Base-by-base conservation (phyloP, 2,797 vertebrate genomes). In the Pelobates cultripes region DNA sequence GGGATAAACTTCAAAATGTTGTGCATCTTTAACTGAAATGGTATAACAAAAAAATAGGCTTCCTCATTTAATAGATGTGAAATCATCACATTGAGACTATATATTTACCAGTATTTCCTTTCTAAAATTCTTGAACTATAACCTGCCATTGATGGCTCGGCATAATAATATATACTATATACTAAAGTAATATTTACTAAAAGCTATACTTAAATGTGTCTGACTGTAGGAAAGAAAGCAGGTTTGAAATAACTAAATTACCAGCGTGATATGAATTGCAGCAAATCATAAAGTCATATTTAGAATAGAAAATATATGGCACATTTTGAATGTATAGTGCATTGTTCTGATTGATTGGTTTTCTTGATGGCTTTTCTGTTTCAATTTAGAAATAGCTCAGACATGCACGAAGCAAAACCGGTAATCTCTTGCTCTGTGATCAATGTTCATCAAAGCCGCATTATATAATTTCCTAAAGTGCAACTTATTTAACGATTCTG, bases 261-360 rank as follows among this genome's bases (percentile, higher is more conserved):
- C 55, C 55, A 57, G 13, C 55, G 13, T 15, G 14, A 57, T 12
- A 12, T 12, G 55, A 40, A 7, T 14, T 64, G 61, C 6, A 64
- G 61, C n/a, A 28, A 28, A 14, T 28, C 17, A 64, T 64, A 40
- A 5, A 40, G 5, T 14, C 14, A 14, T 64, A 15, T 28, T 64
- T 64, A 64, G 17, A 64, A 64, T 17, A 10, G 28, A 64, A 64
- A 2, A 40, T n/a, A 28, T 64, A 28, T n/a, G 28, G 61, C 61
- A 7, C 6, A 1, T 64, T 64, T 40, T 40, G 57, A 7, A 64
- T 64, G 61, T 64, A 64, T 7, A n/a, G 61, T 64, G 28, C n/a
- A 40, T 4, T 64, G 61, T 64, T 64, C 61, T 64, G 28, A 64
- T 64, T 64, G 61, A 64, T 64, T 64, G 61, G n/a, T 64, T 40